These are phyloP conservation scores for Tridacna gigas DNA, from an alignment of 2,888 invertebrate species.

Conservation along the genomic window DNA sequence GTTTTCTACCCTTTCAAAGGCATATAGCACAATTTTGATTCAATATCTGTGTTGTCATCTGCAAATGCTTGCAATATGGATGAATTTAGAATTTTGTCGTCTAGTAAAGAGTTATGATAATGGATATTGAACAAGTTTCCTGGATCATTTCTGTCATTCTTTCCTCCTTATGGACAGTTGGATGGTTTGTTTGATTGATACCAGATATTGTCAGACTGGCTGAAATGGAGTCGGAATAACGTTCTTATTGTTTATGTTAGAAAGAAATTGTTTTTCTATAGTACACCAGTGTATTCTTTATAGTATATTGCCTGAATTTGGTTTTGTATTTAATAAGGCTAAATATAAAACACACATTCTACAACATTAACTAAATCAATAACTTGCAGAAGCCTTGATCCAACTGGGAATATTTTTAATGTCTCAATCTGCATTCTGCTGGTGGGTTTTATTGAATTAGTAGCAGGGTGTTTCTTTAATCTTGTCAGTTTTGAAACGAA, in stretches of 20 bases:
- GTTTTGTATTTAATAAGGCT: neutral
- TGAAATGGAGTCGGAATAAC: constrained; percentile 13
- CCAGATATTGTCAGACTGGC: constrained; percentile 28
- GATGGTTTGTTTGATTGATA: constrained; percentile 28
- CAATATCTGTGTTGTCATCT: too few relatives aligned
- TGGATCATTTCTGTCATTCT: constrained; percentile 1
- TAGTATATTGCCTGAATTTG: constrained; percentile 1
- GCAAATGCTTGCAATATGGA: too few relatives aligned
- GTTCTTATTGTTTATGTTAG: constrained; percentile 12
- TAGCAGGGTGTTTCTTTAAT: neutral
- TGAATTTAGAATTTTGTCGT: too few relatives aligned
- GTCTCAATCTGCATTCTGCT: constrained; percentile 1
- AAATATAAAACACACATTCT: neutral
- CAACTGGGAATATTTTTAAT: neutral
- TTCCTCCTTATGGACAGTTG: constrained; percentile 2
- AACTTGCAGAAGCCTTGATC: neutral
- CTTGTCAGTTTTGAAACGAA: neutral
- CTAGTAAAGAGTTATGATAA: neutral
- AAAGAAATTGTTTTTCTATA: constrained; percentile 19
- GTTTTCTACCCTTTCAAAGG: too few relatives aligned
- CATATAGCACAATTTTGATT: too few relatives aligned
- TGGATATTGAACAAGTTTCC: constrained; percentile 17
- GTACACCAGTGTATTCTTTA: constrained; percentile 23
- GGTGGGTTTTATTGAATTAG: neutral
- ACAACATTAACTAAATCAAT: neutral